phyloP scores from a whole-genome alignment of 2,888 invertebrate genomes.

The Netelia fuscicornis region DNA sequence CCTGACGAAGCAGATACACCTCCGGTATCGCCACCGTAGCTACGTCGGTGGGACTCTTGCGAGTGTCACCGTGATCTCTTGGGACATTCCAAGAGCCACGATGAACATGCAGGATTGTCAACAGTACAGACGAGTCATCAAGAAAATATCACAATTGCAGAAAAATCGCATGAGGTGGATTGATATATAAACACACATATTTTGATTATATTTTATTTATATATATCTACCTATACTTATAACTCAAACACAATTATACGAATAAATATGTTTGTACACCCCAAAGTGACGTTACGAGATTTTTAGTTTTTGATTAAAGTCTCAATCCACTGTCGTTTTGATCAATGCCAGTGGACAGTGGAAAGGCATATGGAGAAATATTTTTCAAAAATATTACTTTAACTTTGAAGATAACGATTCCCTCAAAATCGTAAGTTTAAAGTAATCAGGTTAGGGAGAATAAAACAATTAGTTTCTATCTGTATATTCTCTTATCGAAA shows the following conservation, averaged over 20 bases:
- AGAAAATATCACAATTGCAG: not conserved
- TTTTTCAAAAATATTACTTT: not conserved
- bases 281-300: not conserved
- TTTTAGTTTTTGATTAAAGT: too few relatives aligned
- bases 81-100: constrained; percentile 7
- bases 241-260: constrained; percentile 19
- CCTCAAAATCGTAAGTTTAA: not conserved
- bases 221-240: constrained; percentile 19
- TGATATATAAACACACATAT: constrained; percentile 13
- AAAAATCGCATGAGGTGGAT: constrained; percentile 39
- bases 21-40: constrained; percentile 78
- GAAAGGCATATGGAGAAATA: too few relatives aligned
- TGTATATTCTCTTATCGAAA: constrained; percentile 75
- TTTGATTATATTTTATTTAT: not conserved
- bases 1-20: constrained; percentile 71
- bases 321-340: too few relatives aligned
- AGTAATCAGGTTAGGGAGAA: constrained; percentile 4
- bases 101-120: not conserved
- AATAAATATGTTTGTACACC: constrained; percentile 55
- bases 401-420: too few relatives aligned
- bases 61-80: constrained; percentile 68
- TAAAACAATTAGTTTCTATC: constrained; percentile 21
- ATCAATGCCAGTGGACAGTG: too few relatives aligned
- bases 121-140: not conserved
- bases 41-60: constrained; percentile 82